phyloP scores from a whole-genome alignment of 2,888 invertebrate species.

The Piscicola geometra region DNA sequence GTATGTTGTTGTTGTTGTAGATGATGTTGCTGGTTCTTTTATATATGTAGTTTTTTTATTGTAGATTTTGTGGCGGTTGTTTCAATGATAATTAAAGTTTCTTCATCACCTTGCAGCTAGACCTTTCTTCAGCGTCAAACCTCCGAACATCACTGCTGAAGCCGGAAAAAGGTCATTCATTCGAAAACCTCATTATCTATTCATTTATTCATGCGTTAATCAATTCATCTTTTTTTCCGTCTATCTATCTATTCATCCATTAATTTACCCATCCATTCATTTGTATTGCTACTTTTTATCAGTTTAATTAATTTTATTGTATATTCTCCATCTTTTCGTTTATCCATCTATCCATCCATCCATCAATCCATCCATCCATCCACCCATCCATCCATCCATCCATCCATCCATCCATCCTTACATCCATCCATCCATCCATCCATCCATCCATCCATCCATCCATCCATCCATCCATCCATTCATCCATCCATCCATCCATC shows the following conservation, averaged over 20 bases:
- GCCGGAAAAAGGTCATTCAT: constrained; percentile 4
- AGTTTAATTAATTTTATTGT: too few species aligned
- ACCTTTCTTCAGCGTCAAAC: neutral
- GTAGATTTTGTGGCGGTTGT: too few species aligned
- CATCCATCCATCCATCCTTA: constrained; percentile 27
- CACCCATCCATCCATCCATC: constrained; percentile 17
- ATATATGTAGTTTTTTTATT: too few species aligned
- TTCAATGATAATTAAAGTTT: too few species aligned
- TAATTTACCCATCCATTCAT: constrained; percentile 17
- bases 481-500: constrained; percentile 24
- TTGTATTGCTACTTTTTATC: too few species aligned
- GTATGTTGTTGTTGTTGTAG: too few species aligned
- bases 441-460: constrained; percentile 28
- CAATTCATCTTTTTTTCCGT: constrained; percentile 19
- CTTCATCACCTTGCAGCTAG: too few species aligned
- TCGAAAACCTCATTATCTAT: neutral
- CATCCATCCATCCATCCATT: constrained; percentile 28
- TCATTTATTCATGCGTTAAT: neutral
- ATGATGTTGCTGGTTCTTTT: too few species aligned
- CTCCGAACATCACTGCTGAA: neutral
- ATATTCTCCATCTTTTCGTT: constrained; percentile 4
- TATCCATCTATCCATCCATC: constrained; percentile 17
- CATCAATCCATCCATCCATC: constrained; percentile 17
- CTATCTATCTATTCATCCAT: constrained; percentile 7
- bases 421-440: constrained; percentile 22